Conservation (phyloP, 2,888 invertebrate species). For the Epirrhoe alternata region DNA sequence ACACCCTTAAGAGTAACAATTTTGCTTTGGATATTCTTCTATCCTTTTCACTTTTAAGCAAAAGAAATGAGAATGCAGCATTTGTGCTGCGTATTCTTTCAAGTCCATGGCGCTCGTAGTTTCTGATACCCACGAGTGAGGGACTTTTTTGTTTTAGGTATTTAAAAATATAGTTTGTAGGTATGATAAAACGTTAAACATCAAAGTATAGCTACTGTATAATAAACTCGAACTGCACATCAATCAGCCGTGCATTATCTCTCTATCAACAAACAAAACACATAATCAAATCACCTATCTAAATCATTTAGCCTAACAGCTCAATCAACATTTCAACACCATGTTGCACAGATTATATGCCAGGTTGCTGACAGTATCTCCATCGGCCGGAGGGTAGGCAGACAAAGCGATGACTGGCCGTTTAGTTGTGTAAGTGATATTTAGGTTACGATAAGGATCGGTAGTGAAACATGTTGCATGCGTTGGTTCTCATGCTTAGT, state of each 20-base stretch:
- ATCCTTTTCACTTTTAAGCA: no score
- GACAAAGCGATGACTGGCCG: constrained; percentile 29
- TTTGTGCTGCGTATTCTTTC: no score
- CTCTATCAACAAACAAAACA: constrained; percentile 17
- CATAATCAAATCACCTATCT: constrained; percentile 22
- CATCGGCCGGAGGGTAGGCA: constrained; percentile 26
- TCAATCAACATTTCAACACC: constrained; percentile 35
- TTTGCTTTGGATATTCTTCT: no score
- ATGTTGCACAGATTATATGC: background rate
- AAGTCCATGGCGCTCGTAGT: no score
- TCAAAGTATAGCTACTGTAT: no score
- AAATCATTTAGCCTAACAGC: constrained; percentile 35
- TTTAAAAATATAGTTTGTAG: no score
- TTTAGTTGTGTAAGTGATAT: constrained; percentile 33
- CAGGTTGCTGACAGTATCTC: constrained; percentile 21
- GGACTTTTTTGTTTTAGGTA: no score
- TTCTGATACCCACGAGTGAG: no score
- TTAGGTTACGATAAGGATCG: constrained; percentile 32
- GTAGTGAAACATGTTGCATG: constrained; percentile 13
- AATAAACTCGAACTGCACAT: no score
- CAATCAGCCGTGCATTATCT: background rate
- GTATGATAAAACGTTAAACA: no score
- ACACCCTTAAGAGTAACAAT: no score
- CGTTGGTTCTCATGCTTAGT: constrained; percentile 15
- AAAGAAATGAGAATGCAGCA: no score